Evolutionary conservation across 64 coral and sea anemone genomes (phyloP), one percentile per base, ranked within the genome.

Genomic region (Porites australiensis): DNA sequence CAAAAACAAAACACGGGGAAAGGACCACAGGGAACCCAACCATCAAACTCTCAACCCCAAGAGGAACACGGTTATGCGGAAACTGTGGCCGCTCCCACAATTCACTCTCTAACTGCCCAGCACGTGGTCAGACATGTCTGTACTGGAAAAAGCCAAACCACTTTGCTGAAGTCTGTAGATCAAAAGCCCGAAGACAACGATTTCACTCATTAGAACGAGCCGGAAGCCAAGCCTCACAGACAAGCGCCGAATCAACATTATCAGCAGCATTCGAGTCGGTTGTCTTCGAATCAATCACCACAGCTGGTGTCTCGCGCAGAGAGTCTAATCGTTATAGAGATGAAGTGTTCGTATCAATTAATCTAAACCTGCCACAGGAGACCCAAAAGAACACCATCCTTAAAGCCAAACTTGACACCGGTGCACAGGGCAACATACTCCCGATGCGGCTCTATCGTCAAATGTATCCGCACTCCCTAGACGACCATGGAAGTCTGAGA

Each of bases 401-500:
- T 57, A 94, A 53, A 94, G 77, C 84, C 46, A 94, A 94, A 62
- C 58, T 94, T 13, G 92, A 94, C 59, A 88, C 84, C 3, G 81
- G 90, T 43, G 82, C 82, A 5, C 82, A 93, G 60, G 82, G 71
- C 12, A 93, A 88, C 72, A 55, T 93, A 19, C 79, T 93, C n/a
- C 91, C 91, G 2, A 21, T 92, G 20, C 45, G 77, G 50, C 50
- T 92, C 23, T 92, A 83, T 58, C 58, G 79, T 50, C 43, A 57
- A 27, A 78, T 93, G 73, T 93, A 70, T 67, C 91, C 74, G 7
- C 82, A 88, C 8, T 20, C 78, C 16, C 15, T 94, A 3, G 64
- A 81, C 15, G 45, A 16, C 23, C 46, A 88, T 50, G 92, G 92
- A 10, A 88, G 72, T 6, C 80, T 58, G 12, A 74, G 70, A 47